Evolutionary conservation across 1,140 invertebrate genomes (phyloP), one percentile per base, ranked within the genome.

Genomic region (Neodiprion pinetum): DNA sequence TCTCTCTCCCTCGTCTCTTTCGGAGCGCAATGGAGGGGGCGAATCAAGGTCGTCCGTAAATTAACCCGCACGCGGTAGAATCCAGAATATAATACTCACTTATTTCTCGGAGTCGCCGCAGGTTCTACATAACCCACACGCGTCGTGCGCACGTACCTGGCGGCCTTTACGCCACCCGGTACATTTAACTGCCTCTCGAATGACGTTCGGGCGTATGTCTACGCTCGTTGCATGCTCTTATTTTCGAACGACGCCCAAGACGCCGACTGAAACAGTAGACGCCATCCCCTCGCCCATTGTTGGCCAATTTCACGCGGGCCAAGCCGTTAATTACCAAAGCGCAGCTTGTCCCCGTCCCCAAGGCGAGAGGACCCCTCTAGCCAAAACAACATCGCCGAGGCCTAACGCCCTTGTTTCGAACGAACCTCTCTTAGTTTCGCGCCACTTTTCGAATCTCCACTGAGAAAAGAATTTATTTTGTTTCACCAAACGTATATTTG

Each of bases 241-340:
- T 61, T 40, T 17, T 9, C 53, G 53, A 17, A 61, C n/a, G 53
- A 61, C 53, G 53, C 53, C 53, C 53, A 17, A 61, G 53, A 61
- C 53, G 53, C 53, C 3, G 53, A 61, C 28, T 77, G 76, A 75
- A 77, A 77, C 76, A 74, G 74, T 75, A 77, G 68, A 74, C 74
- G 68, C 11, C 12, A 23, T 47, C 67, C 47, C 65, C 61, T 28
- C 12, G 71, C 68, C 68, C 77, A 78, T 75, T 75, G 66, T 72
- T 71, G 67, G 50, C 71, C 77, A 78, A 78, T 78, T 78, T 78
- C 77, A 78, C 74, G 77, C 74, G 72, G 74, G 67, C 77, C 74
- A 49, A 67, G 50, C 71, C 72, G 77, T 78, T 78, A 78, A 78
- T 78, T 77, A 77, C 70, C 48, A 47, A 71, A 48, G 49, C 71